phyloP scores from a whole-genome alignment of 2,888 invertebrate genomes.

The Eurytoma californica region DNA sequence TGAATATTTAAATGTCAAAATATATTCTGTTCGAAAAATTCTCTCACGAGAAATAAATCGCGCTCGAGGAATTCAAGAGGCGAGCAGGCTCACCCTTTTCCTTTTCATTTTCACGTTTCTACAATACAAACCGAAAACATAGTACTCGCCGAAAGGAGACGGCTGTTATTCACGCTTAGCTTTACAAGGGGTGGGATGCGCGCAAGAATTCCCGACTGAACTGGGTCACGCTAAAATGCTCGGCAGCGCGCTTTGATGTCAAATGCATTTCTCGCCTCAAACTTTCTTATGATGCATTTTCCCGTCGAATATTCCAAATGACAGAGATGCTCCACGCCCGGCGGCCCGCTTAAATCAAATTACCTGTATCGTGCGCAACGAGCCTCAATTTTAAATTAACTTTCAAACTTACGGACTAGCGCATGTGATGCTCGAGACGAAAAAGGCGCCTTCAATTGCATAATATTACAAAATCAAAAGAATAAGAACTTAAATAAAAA shows the following conservation, averaged over 20 bases:
- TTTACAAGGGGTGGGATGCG: conserved; percentile 47
- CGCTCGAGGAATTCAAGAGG: no score
- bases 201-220: conserved; percentile 58
- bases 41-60: no score
- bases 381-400: no score
- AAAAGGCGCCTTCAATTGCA: no score
- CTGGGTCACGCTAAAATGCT: conserved; percentile 61
- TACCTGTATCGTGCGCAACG: neutral
- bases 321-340: conserved; percentile 17
- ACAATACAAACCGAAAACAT: conserved; percentile 26
- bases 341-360: conserved; percentile 3
- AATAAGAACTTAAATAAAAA: conserved; percentile 1
- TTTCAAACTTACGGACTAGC: no score
- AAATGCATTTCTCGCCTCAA: conserved; percentile 61
- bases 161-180: conserved; percentile 45
- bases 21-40: no score
- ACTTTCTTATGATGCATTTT: conserved; percentile 53
- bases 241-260: conserved; percentile 60
- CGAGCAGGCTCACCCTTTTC: no score
- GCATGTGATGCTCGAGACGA: no score
- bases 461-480: no score
- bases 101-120: conserved; percentile 1
- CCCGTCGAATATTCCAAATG: conserved; percentile 36
- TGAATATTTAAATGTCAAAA: no score
- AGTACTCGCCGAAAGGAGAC: neutral